Percentiles rank a stretch among this genome's conserved stretches.
Conservation (phyloP, 2,113 vertebrate genomes). For the Paratilapia polleni region DNA sequence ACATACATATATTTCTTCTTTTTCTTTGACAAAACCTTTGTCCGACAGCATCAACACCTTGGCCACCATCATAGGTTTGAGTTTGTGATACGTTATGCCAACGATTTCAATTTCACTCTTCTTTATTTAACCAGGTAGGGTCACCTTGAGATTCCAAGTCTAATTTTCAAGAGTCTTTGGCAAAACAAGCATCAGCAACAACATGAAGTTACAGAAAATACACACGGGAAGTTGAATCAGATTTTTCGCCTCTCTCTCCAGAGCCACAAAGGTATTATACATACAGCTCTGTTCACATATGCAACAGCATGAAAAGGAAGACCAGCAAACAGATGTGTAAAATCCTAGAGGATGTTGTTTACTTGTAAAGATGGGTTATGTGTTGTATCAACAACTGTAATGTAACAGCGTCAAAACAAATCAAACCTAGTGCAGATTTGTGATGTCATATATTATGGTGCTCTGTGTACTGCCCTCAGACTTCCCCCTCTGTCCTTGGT, state of each 20-base stretch:
- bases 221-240: not conserved
- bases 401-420: not conserved
- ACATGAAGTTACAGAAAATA: not conserved
- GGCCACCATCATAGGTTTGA: not conserved
- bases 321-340: constrained; percentile 15
- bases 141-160: not conserved
- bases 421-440: constrained; percentile 24
- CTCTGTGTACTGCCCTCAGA: constrained; percentile 21
- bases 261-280: not conserved
- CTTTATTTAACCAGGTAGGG: not conserved
- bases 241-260: not conserved
- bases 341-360: not conserved
- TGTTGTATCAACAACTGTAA: not conserved
- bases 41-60: not conserved
- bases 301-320: not conserved
- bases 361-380: not conserved
- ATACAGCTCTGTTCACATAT: not conserved
- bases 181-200: not conserved
- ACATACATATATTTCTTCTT: not conserved
- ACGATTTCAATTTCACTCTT: not conserved
- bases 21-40: not conserved
- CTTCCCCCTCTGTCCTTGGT: constrained; percentile 53
- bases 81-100: not conserved
- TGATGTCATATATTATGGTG: constrained; percentile 22
- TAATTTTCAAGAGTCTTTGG: not conserved